phyloP scores from a whole-genome alignment of 2,113 vertebrate genomes.

The Sphaerodactylus townsendi region DNA sequence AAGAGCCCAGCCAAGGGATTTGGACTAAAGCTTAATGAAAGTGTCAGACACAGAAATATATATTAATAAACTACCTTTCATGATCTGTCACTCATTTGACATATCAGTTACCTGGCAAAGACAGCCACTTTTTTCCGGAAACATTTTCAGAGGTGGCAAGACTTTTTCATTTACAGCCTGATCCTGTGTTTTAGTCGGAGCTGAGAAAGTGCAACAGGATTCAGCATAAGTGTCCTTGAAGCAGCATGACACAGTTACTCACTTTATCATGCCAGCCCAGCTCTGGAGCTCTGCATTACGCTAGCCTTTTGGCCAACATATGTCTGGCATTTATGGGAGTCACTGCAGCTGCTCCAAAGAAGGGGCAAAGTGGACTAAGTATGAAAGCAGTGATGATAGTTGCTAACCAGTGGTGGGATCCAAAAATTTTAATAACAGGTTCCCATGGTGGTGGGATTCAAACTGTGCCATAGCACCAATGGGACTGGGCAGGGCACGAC shows the following conservation, averaged over 20 bases:
- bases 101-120: constrained; percentile 35
- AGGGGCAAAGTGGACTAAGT: not conserved
- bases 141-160: constrained; percentile 12
- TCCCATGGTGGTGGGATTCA: too few species aligned
- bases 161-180: not conserved
- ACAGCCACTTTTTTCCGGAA: constrained; percentile 33
- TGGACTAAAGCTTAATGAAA: constrained; percentile 40
- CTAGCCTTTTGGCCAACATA: not conserved
- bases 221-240: too few species aligned
- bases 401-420: too few species aligned
- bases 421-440: too few species aligned
- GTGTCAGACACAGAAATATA: constrained; percentile 19
- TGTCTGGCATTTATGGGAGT: not conserved
- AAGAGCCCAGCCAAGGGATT: constrained; percentile 1
- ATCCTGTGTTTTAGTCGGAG: not conserved
- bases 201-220: not conserved
- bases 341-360: not conserved
- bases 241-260: not conserved
- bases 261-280: not conserved
- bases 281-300: not conserved
- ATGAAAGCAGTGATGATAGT: not conserved
- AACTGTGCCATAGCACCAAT: too few species aligned
- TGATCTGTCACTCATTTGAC: not conserved
- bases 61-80: constrained; percentile 31
- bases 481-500: too few species aligned